A percentile compares a stretch with the other conserved stretches of the same genome.
These are phyloP conservation scores for Lethrus apterus DNA, from an alignment of 1,140 invertebrate genomes.

Conservation along the genomic window DNA sequence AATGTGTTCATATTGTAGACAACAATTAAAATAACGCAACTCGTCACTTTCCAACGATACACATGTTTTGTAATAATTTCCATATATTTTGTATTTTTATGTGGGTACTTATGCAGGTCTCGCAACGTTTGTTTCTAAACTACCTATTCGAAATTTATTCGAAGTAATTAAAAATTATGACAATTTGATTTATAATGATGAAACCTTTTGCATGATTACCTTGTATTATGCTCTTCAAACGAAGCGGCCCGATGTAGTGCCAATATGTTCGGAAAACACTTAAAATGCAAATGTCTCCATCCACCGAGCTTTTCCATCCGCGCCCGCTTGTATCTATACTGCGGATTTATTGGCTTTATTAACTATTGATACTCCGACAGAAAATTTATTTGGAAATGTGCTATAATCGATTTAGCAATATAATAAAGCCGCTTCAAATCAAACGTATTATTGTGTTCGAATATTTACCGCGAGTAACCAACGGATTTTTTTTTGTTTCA, in stretches of 20 bases:
- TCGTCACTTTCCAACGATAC: too few relatives aligned
- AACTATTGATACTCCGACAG: slow-evolving; percentile 1
- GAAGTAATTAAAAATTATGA: slow-evolving; percentile 8
- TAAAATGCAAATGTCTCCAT: slow-evolving; percentile 34
- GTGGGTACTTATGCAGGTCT: too few relatives aligned
- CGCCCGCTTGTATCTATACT: slow-evolving; percentile 8
- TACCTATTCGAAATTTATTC: slow-evolving; percentile 3
- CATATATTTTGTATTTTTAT: too few relatives aligned
- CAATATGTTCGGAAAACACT: slow-evolving; percentile 34
- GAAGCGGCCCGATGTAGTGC: slow-evolving; percentile 11
- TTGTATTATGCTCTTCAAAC: slow-evolving; percentile 1
- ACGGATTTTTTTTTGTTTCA: too few relatives aligned
- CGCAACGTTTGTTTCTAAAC: too few relatives aligned
- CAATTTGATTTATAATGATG: slow-evolving; percentile 2
- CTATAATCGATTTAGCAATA: too few relatives aligned
- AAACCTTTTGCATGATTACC: slow-evolving; percentile 9
- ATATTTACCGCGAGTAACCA: too few relatives aligned
- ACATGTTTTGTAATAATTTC: too few relatives aligned
- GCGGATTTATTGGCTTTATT: slow-evolving; percentile 13
- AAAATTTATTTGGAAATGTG: slow-evolving; percentile 13
- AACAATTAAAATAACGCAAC: too few relatives aligned
- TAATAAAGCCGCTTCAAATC: too few relatives aligned
- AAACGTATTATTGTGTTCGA: too few relatives aligned
- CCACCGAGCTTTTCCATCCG: slow-evolving; percentile 6
- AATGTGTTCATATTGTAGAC: too few relatives aligned